Evolutionary conservation across 2,113 vertebrate genomes (phyloP).

Genomic region (Numenius arquata): DNA sequence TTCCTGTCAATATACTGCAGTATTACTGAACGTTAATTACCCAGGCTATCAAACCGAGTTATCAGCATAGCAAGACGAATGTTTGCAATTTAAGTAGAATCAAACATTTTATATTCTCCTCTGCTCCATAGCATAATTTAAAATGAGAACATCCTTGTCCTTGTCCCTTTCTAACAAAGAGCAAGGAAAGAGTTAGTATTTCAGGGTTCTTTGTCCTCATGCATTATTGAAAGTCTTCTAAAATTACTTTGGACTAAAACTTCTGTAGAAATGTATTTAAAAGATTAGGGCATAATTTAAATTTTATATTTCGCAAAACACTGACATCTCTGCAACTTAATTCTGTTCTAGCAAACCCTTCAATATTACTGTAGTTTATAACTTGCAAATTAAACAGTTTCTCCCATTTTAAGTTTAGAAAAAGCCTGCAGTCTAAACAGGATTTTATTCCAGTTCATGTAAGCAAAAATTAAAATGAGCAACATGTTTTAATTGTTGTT

Average conservation of each 20-base stretch:
- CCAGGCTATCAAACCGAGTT: not conserved
- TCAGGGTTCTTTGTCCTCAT: not conserved
- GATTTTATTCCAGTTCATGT: not conserved
- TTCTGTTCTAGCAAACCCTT: not conserved
- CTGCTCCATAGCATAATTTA: not conserved
- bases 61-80: slow-evolving; percentile 3
- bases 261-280: not conserved
- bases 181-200: not conserved
- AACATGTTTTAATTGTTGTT: not conserved
- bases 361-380: not conserved
- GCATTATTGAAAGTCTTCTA: not conserved
- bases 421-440: not conserved
- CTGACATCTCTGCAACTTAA: not conserved
- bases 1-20: not conserved
- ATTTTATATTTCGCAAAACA: not conserved
- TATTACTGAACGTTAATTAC: not conserved
- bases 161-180: not conserved
- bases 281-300: not conserved
- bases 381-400: not conserved
- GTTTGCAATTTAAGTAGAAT: slow-evolving; percentile 2
- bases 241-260: not conserved
- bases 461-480: not conserved
- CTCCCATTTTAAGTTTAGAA: not conserved
- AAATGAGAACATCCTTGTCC: not conserved
- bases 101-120: not conserved